A percentile compares a stretch with the other conserved stretches of the same genome.
These are phyloP conservation scores for Candoia aspera DNA, from an alignment of 2,113 vertebrate species.

Conservation along the genomic window DNA sequence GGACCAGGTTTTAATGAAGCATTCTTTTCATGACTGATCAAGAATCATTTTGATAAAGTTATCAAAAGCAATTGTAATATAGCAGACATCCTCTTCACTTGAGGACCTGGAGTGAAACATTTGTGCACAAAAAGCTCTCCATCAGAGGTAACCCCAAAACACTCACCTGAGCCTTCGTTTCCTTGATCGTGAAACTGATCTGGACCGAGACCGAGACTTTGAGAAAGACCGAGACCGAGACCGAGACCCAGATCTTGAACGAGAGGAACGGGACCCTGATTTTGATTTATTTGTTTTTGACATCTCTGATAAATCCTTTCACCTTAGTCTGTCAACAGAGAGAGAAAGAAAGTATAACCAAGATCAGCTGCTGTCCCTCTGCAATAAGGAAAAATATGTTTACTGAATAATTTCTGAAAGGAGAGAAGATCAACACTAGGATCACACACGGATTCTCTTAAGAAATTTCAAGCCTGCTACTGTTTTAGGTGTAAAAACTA, in stretches of 20 bases:
- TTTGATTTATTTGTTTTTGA: conserved; percentile 92
- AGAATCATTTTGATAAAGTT: not conserved
- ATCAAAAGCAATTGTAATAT: conserved; percentile 29
- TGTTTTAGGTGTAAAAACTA: not conserved
- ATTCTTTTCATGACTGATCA: not conserved
- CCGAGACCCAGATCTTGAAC: conserved; percentile 85
- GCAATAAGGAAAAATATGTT: not conserved
- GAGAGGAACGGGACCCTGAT: conserved; percentile 87
- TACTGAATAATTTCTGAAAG: not conserved
- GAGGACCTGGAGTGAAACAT: conserved; percentile 19
- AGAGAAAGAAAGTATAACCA: not conserved
- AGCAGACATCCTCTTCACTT: not conserved
- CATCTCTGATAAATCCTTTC: conserved; percentile 79
- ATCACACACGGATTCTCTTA: not conserved
- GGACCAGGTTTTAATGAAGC: not conserved
- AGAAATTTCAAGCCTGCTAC: not conserved
- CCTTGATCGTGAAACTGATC: conserved; percentile 89
- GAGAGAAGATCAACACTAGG: not conserved
- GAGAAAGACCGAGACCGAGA: conserved; percentile 91
- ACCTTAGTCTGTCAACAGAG: conserved; percentile 57
- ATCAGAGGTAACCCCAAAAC: not conserved
- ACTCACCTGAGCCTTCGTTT: conserved; percentile 92
- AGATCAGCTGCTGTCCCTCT: not conserved
- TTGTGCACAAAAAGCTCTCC: not conserved
- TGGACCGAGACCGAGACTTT: conserved; percentile 85